Evolutionary conservation across 1,140 invertebrate genomes (phyloP), one percentile per base, ranked within the genome.

Genomic region (Akabosia matsudoensis): DNA sequence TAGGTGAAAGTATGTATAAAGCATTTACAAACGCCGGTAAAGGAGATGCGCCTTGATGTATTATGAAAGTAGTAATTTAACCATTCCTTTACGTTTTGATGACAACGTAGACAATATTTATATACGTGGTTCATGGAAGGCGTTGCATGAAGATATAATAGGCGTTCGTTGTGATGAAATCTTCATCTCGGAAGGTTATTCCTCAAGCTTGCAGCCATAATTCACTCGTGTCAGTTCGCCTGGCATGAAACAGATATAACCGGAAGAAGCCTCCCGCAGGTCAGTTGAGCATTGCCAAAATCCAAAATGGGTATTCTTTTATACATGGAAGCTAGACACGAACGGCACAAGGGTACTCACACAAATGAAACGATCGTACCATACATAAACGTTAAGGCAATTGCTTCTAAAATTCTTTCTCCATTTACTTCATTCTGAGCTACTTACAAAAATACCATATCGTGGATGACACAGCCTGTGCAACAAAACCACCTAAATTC

Each of bases 201-300:
- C 30, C 28, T 67, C 61, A 67, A 67, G 61, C 31, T 67, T 67
- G 54, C 3, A 67, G 61, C 61, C n/a, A 67, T 67, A 67, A 67
- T 67, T 67, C 61, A 30, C 61, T 28, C n/a, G 24, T 67, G 61
- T 67, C 61, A 67, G 61, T 28, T 67, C 31, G 61, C 61, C 61
- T 67, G 61, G 61, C 61, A 67, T 67, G 61, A 67, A 30, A 30
- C 61, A 67, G 24, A 61, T 61, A 67, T 28, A 67, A 67, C 61
- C 61, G 61, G 61, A 67, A 67, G 61, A 67, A 30, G 61, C n/a
- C 61, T 67, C 61, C 61, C 61, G 61, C 61, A 67, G 61, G 61
- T 67, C 61, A 67, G 22, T 31, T 67, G 30, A 67, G 28, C 61
- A 67, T 67, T 67, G 61, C 61, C 61, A 67, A 67, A 67, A 67